Evolutionary conservation across 2,888 invertebrate species (phyloP), one percentile per base, ranked within the genome.

Genomic region (Fragum whitleyi): DNA sequence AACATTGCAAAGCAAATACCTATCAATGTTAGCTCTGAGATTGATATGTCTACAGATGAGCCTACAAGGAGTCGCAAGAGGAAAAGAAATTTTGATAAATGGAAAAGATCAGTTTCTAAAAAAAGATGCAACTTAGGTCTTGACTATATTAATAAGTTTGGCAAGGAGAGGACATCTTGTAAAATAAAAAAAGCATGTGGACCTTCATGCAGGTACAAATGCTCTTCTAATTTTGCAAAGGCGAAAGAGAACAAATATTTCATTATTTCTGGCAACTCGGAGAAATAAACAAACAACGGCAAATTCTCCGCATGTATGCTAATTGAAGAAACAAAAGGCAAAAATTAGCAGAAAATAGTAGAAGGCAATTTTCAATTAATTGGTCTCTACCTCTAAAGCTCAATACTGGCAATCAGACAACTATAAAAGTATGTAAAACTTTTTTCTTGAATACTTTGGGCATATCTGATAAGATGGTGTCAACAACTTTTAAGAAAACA

Each of bases 401-500:
- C 7, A 6, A 39, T n/a, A 61, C 70, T 3, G 9, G 3, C 14
- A 59, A 59, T 26, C 23, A 59, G 14, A 23, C 23, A 59, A 51
- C n/a, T 39, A 21, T 62, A 1, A 71, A 53, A 32, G 72, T 77
- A 0, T 77, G 77, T 67, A 77, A 77, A 61, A 65, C 65, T 5
- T 72, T 72, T 67, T 77, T 77, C 21, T 36, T 72, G 11, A 51
- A 77, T 23, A 77, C 77, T 6, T 26, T 77, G 0, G 69, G 39
- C n/a, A 72, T 72, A 16, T 72, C 77, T 36, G 47, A 32, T 42
- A 72, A 77, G 55, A 77, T 55, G 70, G 39, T 77, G 72, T 72
- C n/a, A n/a, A n/a, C n/a, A n/a, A n/a, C n/a, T n/a, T n/a, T n/a
- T n/a, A n/a, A n/a, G n/a, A n/a, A n/a, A 19, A 59, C 39, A 21